Evolutionary conservation across 2,888 invertebrate species (phyloP).

Genomic region (Amphipyra berbera): DNA sequence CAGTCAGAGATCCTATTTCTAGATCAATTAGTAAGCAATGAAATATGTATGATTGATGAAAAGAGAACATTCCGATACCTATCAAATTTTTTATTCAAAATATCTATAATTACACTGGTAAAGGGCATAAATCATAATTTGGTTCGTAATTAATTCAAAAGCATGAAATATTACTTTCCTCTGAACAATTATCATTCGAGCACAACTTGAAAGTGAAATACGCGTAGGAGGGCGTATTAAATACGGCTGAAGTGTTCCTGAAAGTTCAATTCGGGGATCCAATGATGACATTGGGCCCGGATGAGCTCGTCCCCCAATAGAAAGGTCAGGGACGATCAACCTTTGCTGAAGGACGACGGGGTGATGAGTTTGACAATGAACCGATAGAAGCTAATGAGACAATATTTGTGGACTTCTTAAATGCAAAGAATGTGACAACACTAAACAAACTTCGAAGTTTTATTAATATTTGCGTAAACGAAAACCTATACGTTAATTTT

Average conservation of each 20-base stretch:
- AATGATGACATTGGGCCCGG: conserved; percentile 39
- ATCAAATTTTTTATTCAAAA: background rate
- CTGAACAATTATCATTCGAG: conserved; percentile 32
- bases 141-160: conserved; percentile 22
- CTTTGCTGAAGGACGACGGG: conserved; percentile 30
- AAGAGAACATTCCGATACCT: background rate
- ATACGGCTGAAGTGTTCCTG: conserved; percentile 41
- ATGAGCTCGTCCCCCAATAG: conserved; percentile 40
- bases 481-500: background rate
- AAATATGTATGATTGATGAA: too few relatives aligned
- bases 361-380: conserved; percentile 15
- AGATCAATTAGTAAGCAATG: too few relatives aligned
- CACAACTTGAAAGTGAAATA: conserved; percentile 30
- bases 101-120: background rate
- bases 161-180: conserved; percentile 23
- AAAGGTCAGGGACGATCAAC: conserved; percentile 54
- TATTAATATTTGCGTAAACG: background rate
- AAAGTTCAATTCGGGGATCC: conserved; percentile 42
- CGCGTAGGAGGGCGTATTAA: conserved; percentile 32
- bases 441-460: background rate
- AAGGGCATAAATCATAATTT: conserved; percentile 11
- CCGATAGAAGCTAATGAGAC: conserved; percentile 9
- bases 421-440: background rate
- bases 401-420: conserved; percentile 9
- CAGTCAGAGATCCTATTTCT: background rate